A percentile compares a stretch with the other conserved stretches of the same genome.
Evolutionary conservation across 2,888 invertebrate genomes (phyloP).

Genomic region (Agrenia bidenticulata): DNA sequence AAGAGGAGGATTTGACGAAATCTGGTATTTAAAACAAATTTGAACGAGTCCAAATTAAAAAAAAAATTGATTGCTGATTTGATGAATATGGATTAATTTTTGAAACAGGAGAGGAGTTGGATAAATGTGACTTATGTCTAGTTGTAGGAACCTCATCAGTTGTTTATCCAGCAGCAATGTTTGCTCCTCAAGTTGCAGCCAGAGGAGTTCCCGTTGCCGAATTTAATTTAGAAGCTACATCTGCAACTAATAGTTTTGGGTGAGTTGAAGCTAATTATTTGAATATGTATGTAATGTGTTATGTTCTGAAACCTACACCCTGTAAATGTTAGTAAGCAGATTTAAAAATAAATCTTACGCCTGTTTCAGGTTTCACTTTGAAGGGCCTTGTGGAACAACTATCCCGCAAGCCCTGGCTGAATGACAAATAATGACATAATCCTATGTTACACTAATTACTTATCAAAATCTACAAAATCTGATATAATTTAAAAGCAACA

Average conservation of each 20-base stretch:
- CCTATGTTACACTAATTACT: no score
- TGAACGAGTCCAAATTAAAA: no score
- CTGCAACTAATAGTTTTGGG: constrained; percentile 61
- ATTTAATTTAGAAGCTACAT: constrained; percentile 67
- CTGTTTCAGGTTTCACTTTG: constrained; percentile 63
- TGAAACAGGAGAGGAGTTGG: constrained; percentile 64
- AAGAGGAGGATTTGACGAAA: constrained; percentile 63
- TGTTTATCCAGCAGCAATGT: constrained; percentile 85
- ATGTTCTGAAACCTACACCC: no score
- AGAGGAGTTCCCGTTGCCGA: constrained; percentile 74
- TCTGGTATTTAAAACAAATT: constrained; percentile 64
- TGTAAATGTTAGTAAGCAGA: background rate
- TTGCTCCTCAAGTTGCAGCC: constrained; percentile 73
- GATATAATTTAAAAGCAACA: no score
- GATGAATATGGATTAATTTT: background rate
- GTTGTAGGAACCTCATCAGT: constrained; percentile 84
- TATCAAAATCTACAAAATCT: no score
- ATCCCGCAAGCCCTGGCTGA: constrained; percentile 58
- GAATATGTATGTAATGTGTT: no score
- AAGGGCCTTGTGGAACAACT: constrained; percentile 62
- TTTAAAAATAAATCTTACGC: constrained; percentile 53
- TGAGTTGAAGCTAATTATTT: constrained; percentile 54
- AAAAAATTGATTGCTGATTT: no score
- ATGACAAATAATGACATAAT: no score
- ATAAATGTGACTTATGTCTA: constrained; percentile 73